phyloP scores from a whole-genome alignment of 2,888 invertebrate species.

The Cotesia congregata region DNA sequence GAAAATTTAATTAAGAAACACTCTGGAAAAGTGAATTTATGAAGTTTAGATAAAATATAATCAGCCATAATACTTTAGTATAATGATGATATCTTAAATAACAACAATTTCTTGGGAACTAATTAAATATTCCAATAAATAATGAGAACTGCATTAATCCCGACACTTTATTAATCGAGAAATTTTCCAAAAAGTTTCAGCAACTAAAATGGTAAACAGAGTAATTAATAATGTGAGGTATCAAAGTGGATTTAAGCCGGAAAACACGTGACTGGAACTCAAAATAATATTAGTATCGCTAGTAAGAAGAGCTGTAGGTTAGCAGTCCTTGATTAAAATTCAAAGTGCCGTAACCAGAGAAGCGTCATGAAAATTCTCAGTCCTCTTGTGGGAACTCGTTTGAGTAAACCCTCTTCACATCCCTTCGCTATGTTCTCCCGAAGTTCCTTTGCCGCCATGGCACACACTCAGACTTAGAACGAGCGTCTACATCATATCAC shows the following conservation, averaged over 20 bases:
- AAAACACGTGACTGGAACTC: background rate
- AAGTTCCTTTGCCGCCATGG: background rate
- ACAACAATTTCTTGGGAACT: background rate
- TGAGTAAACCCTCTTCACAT: constrained; percentile 3
- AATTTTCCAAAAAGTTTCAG: background rate
- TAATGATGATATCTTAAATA: background rate
- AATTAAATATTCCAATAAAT: background rate
- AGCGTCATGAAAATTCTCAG: constrained; percentile 32
- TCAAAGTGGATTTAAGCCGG: constrained; percentile 3
- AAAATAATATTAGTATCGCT: background rate
- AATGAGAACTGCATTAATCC: background rate
- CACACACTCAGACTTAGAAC: background rate
- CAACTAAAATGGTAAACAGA: background rate
- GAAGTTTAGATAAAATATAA: constrained; percentile 34
- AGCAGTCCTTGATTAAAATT: constrained; percentile 33
- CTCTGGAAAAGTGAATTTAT: constrained; percentile 12
- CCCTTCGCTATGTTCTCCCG: background rate
- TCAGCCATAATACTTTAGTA: constrained; percentile 6
- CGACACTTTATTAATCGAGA: background rate
- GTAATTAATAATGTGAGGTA: constrained; percentile 3
- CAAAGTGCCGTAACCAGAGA: constrained; percentile 32
- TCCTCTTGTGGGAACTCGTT: constrained; percentile 17
- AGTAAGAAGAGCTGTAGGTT: constrained; percentile 3
- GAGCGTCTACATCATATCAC: background rate
- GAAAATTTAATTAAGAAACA: background rate